Percentiles rank a stretch among this genome's conserved stretches.
Evolutionary conservation across 1,140 invertebrate species (phyloP).

Genomic region (Drosophila willistoni): DNA sequence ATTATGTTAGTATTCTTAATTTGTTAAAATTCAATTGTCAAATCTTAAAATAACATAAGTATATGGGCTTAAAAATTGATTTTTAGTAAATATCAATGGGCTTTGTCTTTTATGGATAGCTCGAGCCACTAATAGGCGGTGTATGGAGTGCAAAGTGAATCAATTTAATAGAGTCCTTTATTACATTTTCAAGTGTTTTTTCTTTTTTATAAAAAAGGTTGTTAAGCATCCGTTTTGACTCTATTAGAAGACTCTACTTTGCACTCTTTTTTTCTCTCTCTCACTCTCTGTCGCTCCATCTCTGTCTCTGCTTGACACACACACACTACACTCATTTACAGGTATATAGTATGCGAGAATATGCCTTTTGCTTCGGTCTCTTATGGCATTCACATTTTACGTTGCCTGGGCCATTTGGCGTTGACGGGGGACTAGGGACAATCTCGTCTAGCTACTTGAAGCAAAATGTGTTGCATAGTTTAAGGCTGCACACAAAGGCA

Average conservation of each 20-base stretch:
- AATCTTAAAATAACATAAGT: no score
- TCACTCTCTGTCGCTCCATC: not conserved
- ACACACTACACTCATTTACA: constrained; percentile 7
- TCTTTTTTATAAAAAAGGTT: not conserved
- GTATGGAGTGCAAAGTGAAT: no score
- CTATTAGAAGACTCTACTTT: constrained; percentile 38
- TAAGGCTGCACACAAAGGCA: constrained; percentile 46
- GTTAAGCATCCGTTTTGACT: constrained; percentile 58
- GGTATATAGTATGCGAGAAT: not conserved
- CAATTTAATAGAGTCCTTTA: no score
- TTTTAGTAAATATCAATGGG: no score
- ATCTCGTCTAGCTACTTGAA: constrained; percentile 59
- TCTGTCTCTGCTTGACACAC: not conserved
- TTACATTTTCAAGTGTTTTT: no score
- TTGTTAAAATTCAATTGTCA: no score
- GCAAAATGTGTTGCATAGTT: constrained; percentile 71
- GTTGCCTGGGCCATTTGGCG: not conserved
- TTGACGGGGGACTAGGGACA: constrained; percentile 4
- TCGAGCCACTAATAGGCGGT: no score
- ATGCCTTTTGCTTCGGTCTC: not conserved
- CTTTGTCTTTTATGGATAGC: no score
- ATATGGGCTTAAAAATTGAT: no score
- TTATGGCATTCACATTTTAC: constrained; percentile 9
- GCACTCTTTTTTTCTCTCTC: not conserved
- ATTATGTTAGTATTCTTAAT: no score